Evolutionary conservation across 2,113 vertebrate species (phyloP).

Genomic region (Eidolon helvum): DNA sequence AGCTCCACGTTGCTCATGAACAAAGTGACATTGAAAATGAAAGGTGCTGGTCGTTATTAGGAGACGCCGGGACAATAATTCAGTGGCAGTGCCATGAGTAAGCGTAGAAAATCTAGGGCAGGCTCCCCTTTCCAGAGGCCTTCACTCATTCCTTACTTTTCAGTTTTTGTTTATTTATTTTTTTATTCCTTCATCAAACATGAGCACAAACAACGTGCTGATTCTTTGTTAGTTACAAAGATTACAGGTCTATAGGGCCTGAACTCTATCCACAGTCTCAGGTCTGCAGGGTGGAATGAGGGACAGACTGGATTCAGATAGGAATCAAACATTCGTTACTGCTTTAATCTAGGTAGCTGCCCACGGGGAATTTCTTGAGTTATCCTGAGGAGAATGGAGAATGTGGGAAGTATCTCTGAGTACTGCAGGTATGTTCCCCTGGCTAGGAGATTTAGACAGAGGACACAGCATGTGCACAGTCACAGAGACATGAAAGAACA

Average conservation of each 20-base stretch:
- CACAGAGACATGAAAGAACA: neutral
- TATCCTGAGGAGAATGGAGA: neutral
- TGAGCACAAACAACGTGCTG: neutral
- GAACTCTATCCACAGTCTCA: accelerated
- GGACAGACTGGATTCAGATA: neutral
- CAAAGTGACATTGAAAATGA: neutral
- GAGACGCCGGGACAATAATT: neutral
- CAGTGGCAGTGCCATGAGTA: neutral
- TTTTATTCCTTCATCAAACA: neutral
- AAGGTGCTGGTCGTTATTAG: neutral
- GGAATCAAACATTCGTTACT: neutral
- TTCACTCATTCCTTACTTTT: neutral
- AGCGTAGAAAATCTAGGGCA: neutral
- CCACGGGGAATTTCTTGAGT: too few relatives aligned
- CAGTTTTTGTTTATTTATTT: neutral
- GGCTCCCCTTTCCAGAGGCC: neutral
- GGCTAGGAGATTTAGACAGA: neutral
- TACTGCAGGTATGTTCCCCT: accelerated
- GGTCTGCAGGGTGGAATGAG: neutral
- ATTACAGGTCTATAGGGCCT: neutral
- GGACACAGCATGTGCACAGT: neutral
- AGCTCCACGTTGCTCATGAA: neutral
- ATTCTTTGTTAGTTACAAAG: neutral
- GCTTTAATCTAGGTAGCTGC: neutral
- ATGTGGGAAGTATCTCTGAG: neutral